Base-by-base conservation (phyloP, 2,797 vertebrate genomes). In the Nannoperca australis region DNA sequence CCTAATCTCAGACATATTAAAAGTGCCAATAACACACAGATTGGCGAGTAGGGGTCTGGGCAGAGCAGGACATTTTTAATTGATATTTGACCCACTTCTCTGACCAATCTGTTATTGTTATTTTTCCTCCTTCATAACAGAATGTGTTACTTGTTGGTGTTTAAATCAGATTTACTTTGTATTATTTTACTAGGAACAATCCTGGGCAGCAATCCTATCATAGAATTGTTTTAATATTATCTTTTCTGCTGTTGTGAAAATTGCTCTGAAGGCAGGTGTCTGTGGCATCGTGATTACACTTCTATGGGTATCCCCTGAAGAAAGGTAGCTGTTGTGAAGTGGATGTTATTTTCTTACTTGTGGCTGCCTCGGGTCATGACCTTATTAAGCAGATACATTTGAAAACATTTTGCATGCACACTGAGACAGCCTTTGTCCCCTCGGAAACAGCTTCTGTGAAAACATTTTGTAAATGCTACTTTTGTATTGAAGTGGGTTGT, bases 1-100 rank as follows among this genome's bases (percentile, higher is more conserved):
- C 36, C 73, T 82, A 85, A 84, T 73, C 71, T 81, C 54, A 85
- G 88, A 84, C 73, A 63, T 80, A 85, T 88, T 88, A 88, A 78
- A 67, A 76, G 69, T 76, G 66, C 34, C 87, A 83, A 89, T 87
- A 74, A 62, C 60, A 79, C 81, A 75, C 44, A 75, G 64, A 83
- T 78, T 79, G 6, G 49, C 4, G 45, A 38, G 32, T 42, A 11
- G 47, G 70, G 62, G 73, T 44, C 24, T 54, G 69, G 32, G 76
- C n/a, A 3, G 20, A 72, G 44, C 22, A 60, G 12, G 70, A 79
- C 59, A 67, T 72, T 83, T 81, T 69, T 84, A 85, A 88, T 59
- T 90, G 82, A 85, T 89, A 81, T 68, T 72, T 87, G 78, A 85
- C 79, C 81, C 63, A 78, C 60, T 85, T 90, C 5, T 73, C 53